phyloP scores from a whole-genome alignment of 2,113 vertebrate genomes.

The Platysteira castanea region DNA sequence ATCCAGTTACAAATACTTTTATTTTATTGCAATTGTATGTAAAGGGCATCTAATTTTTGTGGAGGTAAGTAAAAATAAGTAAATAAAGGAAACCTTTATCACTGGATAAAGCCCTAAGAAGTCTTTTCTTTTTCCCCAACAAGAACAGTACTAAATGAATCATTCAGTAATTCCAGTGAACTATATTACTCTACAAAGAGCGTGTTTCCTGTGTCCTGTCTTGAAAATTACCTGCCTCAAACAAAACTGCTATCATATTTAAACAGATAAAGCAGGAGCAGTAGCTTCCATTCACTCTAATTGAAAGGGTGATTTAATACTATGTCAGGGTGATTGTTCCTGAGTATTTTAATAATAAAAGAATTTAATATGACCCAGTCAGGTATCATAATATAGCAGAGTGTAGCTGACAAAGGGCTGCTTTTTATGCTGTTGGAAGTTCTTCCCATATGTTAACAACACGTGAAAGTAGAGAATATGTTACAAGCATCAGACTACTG shows the following conservation, averaged over 20 bases:
- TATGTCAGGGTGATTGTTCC: background rate
- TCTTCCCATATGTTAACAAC: background rate
- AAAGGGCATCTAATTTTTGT: background rate
- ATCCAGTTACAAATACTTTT: background rate
- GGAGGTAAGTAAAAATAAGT: background rate
- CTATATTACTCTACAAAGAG: background rate
- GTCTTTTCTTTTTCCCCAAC: background rate
- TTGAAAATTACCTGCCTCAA: background rate
- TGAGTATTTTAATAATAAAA: constrained; percentile 38
- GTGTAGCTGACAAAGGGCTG: background rate
- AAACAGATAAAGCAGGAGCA: background rate
- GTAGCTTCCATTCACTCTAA: background rate
- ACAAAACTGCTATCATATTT: background rate
- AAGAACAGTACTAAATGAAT: background rate
- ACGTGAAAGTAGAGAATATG: background rate
- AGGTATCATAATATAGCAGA: background rate
- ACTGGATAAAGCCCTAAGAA: background rate
- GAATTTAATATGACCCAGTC: background rate
- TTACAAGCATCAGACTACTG: background rate
- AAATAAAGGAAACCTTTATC: background rate
- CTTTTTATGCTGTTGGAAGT: background rate
- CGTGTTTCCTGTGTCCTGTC: background rate
- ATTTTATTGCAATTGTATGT: background rate
- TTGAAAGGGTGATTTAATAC: background rate
- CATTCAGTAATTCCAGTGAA: background rate